Conservation (phyloP, 2,888 invertebrate species). For the Neoitamus cyanurus region DNA sequence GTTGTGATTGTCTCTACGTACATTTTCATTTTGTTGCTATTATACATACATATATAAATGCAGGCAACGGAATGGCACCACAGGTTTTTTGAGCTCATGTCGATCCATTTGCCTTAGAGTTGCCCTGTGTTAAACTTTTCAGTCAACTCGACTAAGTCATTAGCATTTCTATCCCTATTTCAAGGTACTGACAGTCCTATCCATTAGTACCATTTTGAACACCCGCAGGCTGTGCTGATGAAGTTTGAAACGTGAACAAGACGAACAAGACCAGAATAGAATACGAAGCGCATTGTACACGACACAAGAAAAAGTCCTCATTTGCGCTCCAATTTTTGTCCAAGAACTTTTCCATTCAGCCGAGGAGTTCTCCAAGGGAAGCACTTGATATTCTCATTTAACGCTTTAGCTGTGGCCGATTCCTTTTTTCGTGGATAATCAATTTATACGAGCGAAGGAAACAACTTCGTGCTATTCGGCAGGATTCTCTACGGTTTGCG, state of each 20-base stretch:
- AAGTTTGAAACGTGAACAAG: not conserved
- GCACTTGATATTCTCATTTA: not conserved
- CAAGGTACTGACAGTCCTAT: not conserved
- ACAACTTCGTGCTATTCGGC: not conserved
- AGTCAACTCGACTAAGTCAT: no score
- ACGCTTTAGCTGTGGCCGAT: not conserved
- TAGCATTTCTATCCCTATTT: no score
- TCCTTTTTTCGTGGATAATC: not conserved
- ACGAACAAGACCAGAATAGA: not conserved
- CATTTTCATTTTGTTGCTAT: no score
- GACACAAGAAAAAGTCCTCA: not conserved
- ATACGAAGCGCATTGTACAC: not conserved
- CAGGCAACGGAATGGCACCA: no score
- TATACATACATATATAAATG: no score
- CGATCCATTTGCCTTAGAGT: no score
- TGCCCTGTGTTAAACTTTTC: no score
- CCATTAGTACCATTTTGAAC: not conserved
- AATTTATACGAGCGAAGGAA: not conserved
- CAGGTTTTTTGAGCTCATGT: no score
- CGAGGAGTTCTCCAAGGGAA: no score
- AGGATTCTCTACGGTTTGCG: not conserved
- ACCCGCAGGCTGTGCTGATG: not conserved
- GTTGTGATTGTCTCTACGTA: no score
- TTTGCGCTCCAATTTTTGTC: not conserved
- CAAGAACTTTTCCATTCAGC: not conserved